phyloP scores from a whole-genome alignment of 1,140 invertebrate species.

The Hypsibius dujardini region DNA sequence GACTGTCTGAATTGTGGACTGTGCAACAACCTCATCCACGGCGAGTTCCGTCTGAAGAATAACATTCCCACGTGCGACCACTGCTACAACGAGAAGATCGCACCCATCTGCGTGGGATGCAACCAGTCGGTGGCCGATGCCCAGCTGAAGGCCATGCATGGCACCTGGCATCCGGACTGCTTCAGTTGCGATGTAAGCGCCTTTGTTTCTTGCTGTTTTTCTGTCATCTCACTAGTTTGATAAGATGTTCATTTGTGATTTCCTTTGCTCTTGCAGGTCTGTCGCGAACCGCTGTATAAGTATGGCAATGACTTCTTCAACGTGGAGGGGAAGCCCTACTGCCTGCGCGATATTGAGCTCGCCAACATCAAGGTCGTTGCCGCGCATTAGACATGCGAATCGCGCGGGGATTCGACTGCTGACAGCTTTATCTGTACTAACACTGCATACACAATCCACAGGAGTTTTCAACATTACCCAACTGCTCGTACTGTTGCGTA shows the following conservation, averaged over 20 bases:
- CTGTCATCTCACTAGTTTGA: background rate
- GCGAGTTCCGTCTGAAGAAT: background rate
- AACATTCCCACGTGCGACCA: background rate
- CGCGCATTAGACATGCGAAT: no score
- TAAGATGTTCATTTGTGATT: no score
- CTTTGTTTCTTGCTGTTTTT: background rate
- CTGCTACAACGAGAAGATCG: background rate
- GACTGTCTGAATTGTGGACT: conserved; percentile 8
- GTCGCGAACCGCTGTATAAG: conserved; percentile 10
- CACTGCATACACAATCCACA: no score
- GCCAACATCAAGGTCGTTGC: background rate
- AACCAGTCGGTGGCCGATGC: background rate
- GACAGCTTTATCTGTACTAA: no score
- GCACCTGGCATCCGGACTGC: conserved; percentile 11
- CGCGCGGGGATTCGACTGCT: no score
- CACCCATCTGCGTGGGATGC: background rate
- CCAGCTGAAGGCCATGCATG: conserved; percentile 11
- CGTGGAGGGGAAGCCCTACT: conserved; percentile 4
- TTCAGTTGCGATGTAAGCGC: conserved; percentile 5
- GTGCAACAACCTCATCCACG: background rate
- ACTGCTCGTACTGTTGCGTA: no score
- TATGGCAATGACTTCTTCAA: conserved; percentile 1
- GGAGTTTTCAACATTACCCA: no score
- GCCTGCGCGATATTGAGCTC: background rate
- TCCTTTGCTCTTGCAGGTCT: background rate